Percentiles rank a stretch among this genome's conserved stretches.
phyloP scores from a whole-genome alignment of 2,797 vertebrate genomes.

The Pantherophis alleghaniensis region DNA sequence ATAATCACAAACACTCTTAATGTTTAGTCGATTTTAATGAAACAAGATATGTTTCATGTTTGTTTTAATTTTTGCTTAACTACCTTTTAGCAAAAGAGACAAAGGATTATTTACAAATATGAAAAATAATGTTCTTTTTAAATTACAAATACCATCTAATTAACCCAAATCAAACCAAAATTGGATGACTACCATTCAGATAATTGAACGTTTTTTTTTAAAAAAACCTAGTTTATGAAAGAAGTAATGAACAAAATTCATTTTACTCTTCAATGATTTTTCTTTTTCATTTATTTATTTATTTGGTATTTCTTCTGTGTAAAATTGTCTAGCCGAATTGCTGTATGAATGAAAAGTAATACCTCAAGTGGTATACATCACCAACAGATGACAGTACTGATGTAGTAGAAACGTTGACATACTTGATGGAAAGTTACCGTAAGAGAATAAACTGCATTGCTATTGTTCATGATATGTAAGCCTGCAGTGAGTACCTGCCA shows the following conservation, averaged over 20 bases:
- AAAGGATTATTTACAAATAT: constrained; percentile 42
- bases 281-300: neutral
- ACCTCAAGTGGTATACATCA: neutral
- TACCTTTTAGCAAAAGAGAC: constrained; percentile 35
- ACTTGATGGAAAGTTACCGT: neutral
- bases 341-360: neutral
- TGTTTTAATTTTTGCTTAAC: constrained; percentile 18
- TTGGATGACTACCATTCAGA: constrained; percentile 42
- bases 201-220: constrained; percentile 21
- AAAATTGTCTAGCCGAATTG: neutral
- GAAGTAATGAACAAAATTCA: constrained; percentile 38
- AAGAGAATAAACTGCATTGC: neutral
- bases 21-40: constrained; percentile 49
- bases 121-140: constrained; percentile 36
- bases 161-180: constrained; percentile 53
- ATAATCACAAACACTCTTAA: constrained; percentile 26
- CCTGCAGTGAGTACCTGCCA: neutral
- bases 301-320: constrained; percentile 31
- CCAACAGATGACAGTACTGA: neutral
- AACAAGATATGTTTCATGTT: constrained; percentile 43
- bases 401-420: neutral
- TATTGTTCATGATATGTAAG: neutral
- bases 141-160: constrained; percentile 53
- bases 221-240: constrained; percentile 1
- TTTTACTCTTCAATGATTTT: constrained; percentile 8